Evolutionary conservation across 2,888 invertebrate genomes (phyloP).

Genomic region (Eupithecia centaureata): DNA sequence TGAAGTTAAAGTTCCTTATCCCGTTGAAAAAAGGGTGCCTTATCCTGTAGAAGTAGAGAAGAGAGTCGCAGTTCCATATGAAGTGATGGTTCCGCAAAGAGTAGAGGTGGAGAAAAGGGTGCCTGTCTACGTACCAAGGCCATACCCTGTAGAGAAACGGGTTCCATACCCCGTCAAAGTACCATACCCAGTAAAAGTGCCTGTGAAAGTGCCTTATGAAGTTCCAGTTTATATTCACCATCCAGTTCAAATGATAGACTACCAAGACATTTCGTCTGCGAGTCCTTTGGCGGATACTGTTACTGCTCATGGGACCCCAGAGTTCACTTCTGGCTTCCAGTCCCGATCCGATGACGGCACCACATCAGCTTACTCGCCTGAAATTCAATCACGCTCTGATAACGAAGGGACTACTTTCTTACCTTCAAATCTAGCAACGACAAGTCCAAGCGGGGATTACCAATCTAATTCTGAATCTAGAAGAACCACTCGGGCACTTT

Average conservation of each 20-base stretch:
- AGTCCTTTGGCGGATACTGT: slow-evolving; percentile 46
- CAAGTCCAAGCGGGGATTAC: slow-evolving; percentile 49
- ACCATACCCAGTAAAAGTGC: slow-evolving; percentile 75
- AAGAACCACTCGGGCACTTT: slow-evolving; percentile 5
- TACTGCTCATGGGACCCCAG: slow-evolving; percentile 64
- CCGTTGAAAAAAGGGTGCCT: slow-evolving; percentile 77
- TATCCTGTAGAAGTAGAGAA: slow-evolving; percentile 75
- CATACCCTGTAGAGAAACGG: slow-evolving; percentile 66
- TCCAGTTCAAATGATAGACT: slow-evolving; percentile 54
- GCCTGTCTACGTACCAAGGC: slow-evolving; percentile 50
- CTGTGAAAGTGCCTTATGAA: slow-evolving; percentile 65
- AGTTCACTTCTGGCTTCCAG: slow-evolving; percentile 61
- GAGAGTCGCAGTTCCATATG: slow-evolving; percentile 60
- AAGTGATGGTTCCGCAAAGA: slow-evolving; percentile 49
- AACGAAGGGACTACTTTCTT: slow-evolving; percentile 5
- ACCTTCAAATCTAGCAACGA: not conserved
- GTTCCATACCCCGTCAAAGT: slow-evolving; percentile 64
- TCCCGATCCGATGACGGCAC: slow-evolving; percentile 62
- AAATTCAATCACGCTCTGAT: slow-evolving; percentile 16
- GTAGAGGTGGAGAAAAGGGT: slow-evolving; percentile 59
- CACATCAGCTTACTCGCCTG: slow-evolving; percentile 39
- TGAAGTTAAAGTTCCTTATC: slow-evolving; percentile 78
- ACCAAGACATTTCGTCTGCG: slow-evolving; percentile 26
- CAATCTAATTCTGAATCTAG: slow-evolving; percentile 48
- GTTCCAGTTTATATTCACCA: slow-evolving; percentile 69